phyloP scores from a whole-genome alignment of 2,113 vertebrate species.

The Pseudopodoces humilis region DNA sequence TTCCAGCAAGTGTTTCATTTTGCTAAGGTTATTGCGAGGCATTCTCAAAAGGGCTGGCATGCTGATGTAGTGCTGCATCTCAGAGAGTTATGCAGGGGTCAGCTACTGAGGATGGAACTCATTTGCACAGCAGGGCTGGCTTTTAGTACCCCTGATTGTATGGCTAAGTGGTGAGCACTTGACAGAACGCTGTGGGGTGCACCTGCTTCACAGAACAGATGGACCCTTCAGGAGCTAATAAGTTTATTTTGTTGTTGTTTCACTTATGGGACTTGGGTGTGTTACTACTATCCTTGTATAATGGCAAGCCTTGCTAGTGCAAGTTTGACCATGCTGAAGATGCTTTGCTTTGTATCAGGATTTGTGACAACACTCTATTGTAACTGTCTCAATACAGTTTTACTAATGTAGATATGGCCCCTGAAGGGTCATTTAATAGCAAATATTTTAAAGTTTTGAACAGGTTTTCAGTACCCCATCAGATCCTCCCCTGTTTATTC shows the following conservation, averaged over 20 bases:
- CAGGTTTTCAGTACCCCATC: not conserved
- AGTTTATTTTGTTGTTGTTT: not conserved
- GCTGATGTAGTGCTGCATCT: not conserved
- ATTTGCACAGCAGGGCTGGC: not conserved
- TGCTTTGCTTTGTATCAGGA: not conserved
- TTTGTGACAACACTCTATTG: not conserved
- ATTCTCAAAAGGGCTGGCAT: not conserved
- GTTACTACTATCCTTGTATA: not conserved
- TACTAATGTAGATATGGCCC: not conserved
- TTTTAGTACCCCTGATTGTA: not conserved
- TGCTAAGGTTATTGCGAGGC: not conserved
- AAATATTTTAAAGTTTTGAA: not conserved
- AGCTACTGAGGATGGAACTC: not conserved
- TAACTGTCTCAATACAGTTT: not conserved
- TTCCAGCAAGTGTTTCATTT: not conserved
- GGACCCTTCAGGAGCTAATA: not conserved
- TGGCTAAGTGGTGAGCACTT: not conserved
- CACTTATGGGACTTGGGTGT: not conserved
- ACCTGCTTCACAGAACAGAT: not conserved
- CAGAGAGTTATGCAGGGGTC: not conserved
- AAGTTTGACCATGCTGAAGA: not conserved
- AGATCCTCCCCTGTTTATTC: not conserved
- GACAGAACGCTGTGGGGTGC: accelerated
- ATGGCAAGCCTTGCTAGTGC: not conserved
- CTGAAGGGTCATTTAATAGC: not conserved